A percentile compares a stretch with the other conserved stretches of the same genome.
Conservation (phyloP, 1,140 invertebrate species). For the Phocides pigmalion region DNA sequence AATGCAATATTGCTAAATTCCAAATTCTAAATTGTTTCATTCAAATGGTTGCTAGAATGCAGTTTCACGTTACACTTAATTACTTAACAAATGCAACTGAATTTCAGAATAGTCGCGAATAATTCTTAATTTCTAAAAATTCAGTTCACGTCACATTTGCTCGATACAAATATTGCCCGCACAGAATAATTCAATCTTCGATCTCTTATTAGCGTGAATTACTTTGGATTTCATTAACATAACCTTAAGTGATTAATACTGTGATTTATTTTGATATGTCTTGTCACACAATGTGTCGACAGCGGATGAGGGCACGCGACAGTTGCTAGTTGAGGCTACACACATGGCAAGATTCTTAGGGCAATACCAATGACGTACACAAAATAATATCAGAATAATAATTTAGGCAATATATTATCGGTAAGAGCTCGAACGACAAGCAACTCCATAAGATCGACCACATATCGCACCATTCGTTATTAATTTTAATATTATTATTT, state of each 20-base stretch:
- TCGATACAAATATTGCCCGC: slow-evolving; percentile 29
- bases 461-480: slow-evolving; percentile 79
- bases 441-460: slow-evolving; percentile 75
- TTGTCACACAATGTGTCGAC: slow-evolving; percentile 57
- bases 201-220: slow-evolving; percentile 10
- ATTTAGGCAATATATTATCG: slow-evolving; percentile 71
- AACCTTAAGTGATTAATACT: slow-evolving; percentile 41
- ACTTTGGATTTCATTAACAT: slow-evolving; percentile 26
- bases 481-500: slow-evolving; percentile 61
- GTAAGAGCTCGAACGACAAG: slow-evolving; percentile 58
- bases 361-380: slow-evolving; percentile 63
- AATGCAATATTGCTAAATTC: background rate
- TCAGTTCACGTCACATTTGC: slow-evolving; percentile 34
- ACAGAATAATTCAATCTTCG: slow-evolving; percentile 19
- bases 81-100: slow-evolving; percentile 36
- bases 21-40: background rate
- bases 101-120: slow-evolving; percentile 23
- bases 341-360: slow-evolving; percentile 66
- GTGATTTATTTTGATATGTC: slow-evolving; percentile 77
- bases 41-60: slow-evolving; percentile 22
- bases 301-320: slow-evolving; percentile 17
- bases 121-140: slow-evolving; percentile 23
- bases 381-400: slow-evolving; percentile 73
- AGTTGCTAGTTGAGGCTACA: slow-evolving; percentile 37
- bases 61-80: slow-evolving; percentile 32